Evolutionary conservation across 2,888 invertebrate species (phyloP).

Genomic region (Charanyca ferruginea): DNA sequence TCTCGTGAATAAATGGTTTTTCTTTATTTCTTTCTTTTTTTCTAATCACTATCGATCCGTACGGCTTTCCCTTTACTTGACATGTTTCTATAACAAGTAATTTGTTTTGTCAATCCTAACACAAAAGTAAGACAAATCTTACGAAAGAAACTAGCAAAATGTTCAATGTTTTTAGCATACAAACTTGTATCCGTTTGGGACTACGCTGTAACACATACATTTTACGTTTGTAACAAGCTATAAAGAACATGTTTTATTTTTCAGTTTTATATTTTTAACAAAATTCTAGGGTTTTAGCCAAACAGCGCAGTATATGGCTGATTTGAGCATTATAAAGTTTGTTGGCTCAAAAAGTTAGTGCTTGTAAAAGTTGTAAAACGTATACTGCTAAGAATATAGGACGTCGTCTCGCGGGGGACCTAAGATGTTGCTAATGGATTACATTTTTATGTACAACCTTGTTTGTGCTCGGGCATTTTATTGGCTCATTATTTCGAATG

Average conservation of each 20-base stretch:
- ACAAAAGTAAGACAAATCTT: conserved; percentile 20
- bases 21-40: no score
- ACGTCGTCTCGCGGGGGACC: conserved; percentile 7
- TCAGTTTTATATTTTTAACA: conserved; percentile 43
- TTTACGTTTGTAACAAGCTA: conserved; percentile 32
- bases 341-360: conserved; percentile 35
- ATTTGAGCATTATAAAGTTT: conserved; percentile 48
- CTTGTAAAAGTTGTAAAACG: conserved; percentile 13
- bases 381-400: conserved; percentile 7
- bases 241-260: conserved; percentile 48
- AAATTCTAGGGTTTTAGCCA: conserved; percentile 25
- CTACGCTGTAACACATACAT: conserved; percentile 34
- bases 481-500: not conserved
- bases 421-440: conserved; percentile 46
- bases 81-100: not conserved
- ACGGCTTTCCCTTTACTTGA: conserved; percentile 14
- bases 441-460: conserved; percentile 43
- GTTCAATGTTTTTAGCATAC: conserved; percentile 17
- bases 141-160: conserved; percentile 2
- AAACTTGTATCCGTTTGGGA: conserved; percentile 35
- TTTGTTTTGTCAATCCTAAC: not conserved
- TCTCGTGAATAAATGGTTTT: no score
- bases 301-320: conserved; percentile 35
- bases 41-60: no score
- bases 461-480: conserved; percentile 16